Evolutionary conservation across 1,140 invertebrate genomes (phyloP).

Genomic region (Thaumetopoea pityocampa): DNA sequence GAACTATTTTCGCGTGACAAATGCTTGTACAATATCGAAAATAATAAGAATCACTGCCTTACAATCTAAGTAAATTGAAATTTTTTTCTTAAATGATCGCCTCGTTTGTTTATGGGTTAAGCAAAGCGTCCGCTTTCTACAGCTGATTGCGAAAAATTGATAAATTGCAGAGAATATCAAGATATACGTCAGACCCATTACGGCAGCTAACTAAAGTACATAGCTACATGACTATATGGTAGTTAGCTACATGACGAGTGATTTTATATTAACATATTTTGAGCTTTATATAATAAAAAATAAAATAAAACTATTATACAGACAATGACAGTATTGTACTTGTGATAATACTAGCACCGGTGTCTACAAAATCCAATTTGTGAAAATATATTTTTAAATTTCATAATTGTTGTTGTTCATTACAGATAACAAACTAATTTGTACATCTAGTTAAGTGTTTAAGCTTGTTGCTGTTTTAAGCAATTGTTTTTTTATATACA

Average conservation of each 20-base stretch:
- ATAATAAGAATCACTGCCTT: conserved; percentile 71
- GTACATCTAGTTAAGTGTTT: conserved; percentile 39
- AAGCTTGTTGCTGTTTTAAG: conserved; percentile 56
- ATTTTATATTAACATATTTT: conserved; percentile 45
- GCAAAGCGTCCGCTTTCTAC: conserved; percentile 34
- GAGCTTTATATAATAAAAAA: conserved; percentile 64
- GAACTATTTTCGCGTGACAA: conserved; percentile 27
- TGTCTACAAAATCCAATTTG: conserved; percentile 49
- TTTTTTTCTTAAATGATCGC: conserved; percentile 37
- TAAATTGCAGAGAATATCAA: conserved; percentile 17
- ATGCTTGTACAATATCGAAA: conserved; percentile 45
- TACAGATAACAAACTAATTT: conserved; percentile 30
- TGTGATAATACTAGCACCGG: conserved; percentile 48
- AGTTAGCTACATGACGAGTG: conserved; percentile 30
- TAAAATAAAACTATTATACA: conserved; percentile 42
- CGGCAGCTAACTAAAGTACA: conserved; percentile 17
- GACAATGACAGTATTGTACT: conserved; percentile 53
- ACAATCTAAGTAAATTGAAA: conserved; percentile 51
- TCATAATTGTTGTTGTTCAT: conserved; percentile 28
- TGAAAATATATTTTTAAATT: conserved; percentile 39
- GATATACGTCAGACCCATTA: conserved; percentile 9
- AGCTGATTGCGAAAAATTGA: conserved; percentile 36
- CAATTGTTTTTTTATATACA: conserved; percentile 34
- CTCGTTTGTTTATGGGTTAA: conserved; percentile 28
- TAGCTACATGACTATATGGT: too few relatives aligned